Percentiles rank a stretch among this genome's conserved stretches.
Conservation (phyloP, 2,113 vertebrate genomes). For the Chrysochloris asiatica region DNA sequence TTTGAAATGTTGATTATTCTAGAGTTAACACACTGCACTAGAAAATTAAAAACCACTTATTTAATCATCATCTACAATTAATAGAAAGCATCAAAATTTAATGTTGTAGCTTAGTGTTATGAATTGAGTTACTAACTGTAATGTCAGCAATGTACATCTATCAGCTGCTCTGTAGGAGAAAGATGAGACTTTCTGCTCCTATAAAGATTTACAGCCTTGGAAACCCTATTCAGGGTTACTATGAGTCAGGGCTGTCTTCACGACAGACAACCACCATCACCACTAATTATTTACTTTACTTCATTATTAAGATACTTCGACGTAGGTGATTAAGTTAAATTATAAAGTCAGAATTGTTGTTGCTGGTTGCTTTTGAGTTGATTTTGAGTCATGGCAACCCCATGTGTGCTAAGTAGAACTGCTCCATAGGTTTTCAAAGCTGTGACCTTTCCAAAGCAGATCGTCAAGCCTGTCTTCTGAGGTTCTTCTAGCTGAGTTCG, state of each 20-base stretch:
- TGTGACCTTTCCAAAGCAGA: not conserved
- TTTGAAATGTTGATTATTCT: conserved; percentile 2
- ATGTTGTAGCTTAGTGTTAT: too few species aligned
- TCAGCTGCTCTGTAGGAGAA: too few species aligned
- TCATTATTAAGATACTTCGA: not conserved
- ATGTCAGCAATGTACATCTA: too few species aligned
- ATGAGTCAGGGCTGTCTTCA: too few species aligned
- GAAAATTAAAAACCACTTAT: not conserved
- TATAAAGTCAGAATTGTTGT: not conserved
- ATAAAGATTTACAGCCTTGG: too few species aligned
- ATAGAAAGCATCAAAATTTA: not conserved
- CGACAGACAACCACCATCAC: too few species aligned
- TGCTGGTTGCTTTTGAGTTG: too few species aligned
- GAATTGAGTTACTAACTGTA: too few species aligned
- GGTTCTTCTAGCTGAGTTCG: not conserved
- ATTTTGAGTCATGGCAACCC: too few species aligned
- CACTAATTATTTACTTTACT: not conserved
- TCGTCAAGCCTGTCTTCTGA: not conserved
- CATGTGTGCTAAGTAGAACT: not conserved
- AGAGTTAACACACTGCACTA: not conserved
- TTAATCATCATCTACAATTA: conserved; percentile 18
- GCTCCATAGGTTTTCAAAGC: not conserved
- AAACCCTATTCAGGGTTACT: too few species aligned
- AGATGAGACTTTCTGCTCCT: too few species aligned
- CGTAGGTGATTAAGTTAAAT: not conserved